Evolutionary conservation across 2,113 vertebrate species (phyloP).

Genomic region (Pungitius pungitius): DNA sequence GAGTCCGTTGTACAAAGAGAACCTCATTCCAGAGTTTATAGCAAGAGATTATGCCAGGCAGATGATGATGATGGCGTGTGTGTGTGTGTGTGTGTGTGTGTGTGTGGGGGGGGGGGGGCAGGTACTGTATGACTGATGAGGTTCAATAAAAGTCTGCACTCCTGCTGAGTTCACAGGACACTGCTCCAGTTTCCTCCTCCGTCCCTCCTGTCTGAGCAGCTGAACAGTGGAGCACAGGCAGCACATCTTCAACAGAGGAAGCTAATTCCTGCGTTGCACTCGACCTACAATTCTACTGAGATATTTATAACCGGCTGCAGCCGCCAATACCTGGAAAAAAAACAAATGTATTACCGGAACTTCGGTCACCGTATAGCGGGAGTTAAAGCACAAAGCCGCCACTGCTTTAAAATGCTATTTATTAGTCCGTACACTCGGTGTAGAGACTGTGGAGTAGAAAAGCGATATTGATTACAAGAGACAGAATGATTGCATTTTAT

Average conservation of each 20-base stretch:
- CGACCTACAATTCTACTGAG: constrained; percentile 56
- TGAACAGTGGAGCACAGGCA: constrained; percentile 52
- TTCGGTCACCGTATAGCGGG: constrained; percentile 51
- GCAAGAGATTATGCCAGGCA: constrained; percentile 50
- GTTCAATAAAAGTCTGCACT: constrained; percentile 44
- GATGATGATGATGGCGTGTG: constrained; percentile 45
- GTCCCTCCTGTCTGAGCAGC: constrained; percentile 57
- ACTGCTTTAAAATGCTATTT: constrained; percentile 37
- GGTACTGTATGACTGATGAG: constrained; percentile 62
- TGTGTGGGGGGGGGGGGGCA: constrained; percentile 38
- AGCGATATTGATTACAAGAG: background rate
- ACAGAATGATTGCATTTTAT: too few relatives aligned
- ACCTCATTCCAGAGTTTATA: constrained; percentile 33
- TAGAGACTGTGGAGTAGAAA: background rate
- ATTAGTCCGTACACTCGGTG: constrained; percentile 3
- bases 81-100: constrained; percentile 34
- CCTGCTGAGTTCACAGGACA: constrained; percentile 64
- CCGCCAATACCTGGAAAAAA: constrained; percentile 56
- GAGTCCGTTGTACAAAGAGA: constrained; percentile 40
- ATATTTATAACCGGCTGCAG: constrained; percentile 48
- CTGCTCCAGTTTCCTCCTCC: constrained; percentile 55
- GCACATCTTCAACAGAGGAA: constrained; percentile 65
- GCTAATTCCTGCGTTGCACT: constrained; percentile 62
- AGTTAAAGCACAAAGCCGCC: constrained; percentile 40
- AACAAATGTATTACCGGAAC: constrained; percentile 53